Percentiles rank a stretch among this genome's conserved stretches.
Conservation (phyloP, 2,113 vertebrate genomes). For the Mesoclemmys tuberculata region DNA sequence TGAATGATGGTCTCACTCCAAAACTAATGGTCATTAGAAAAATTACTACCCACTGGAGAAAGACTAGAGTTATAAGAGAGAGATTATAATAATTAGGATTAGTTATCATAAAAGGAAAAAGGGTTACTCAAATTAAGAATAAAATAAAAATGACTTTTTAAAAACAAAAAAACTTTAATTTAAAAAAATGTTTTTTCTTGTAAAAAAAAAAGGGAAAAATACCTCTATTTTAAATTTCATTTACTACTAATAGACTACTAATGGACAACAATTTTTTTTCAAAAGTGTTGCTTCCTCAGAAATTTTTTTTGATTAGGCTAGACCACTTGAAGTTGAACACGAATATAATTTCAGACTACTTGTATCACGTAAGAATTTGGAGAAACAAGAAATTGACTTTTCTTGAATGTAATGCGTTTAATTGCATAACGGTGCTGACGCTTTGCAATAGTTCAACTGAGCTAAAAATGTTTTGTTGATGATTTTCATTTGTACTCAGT, state of each 20-base stretch:
- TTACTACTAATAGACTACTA: neutral
- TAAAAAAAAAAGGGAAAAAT: neutral
- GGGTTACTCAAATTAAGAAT: neutral
- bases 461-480: no score
- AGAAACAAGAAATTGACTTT: no score
- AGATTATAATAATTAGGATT: neutral
- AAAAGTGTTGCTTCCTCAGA: no score
- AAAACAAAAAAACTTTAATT: neutral
- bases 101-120: neutral
- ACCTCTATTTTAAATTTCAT: neutral
- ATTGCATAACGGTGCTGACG: no score
- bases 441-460: no score
- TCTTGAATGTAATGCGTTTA: no score
- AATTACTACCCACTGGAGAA: constrained; percentile 20
- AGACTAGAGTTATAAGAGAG: neutral
- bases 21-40: constrained; percentile 40
- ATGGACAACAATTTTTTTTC: no score
- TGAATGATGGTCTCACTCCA: constrained; percentile 8
- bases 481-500: no score
- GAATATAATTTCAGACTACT: no score
- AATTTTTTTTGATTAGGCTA: no score
- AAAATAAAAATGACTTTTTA: accelerated
- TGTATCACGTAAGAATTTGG: no score
- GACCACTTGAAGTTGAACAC: no score
- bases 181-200: neutral